Evolutionary conservation across 2,888 invertebrate genomes (phyloP).

Genomic region (Cantharis rustica): DNA sequence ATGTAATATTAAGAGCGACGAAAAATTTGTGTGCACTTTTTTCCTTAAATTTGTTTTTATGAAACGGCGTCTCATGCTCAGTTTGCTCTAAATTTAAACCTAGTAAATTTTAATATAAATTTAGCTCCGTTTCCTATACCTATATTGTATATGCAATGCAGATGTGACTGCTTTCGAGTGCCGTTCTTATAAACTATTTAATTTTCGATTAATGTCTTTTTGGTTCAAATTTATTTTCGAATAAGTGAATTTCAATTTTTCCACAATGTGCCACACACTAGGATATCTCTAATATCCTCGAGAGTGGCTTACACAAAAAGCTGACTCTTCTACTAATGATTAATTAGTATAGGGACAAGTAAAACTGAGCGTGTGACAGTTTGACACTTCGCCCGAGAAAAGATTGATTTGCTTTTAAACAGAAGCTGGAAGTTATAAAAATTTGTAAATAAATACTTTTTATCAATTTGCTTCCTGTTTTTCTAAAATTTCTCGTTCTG

Average conservation of each 20-base stretch:
- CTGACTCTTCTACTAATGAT: constrained; percentile 46
- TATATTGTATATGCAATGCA: constrained; percentile 5
- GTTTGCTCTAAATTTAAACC: constrained; percentile 30
- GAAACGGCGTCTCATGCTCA: constrained; percentile 21
- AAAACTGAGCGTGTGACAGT: constrained; percentile 52
- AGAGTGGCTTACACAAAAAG: constrained; percentile 14
- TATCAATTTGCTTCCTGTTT: background rate
- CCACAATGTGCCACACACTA: background rate
- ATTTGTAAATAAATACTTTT: background rate
- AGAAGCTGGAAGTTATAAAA: constrained; percentile 6
- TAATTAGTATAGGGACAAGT: constrained; percentile 50
- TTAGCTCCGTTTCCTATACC: background rate
- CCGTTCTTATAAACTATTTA: background rate
- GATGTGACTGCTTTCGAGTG: constrained; percentile 5
- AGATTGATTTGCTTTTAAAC: constrained; percentile 33
- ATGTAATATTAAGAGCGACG: constrained; percentile 40
- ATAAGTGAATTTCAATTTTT: background rate
- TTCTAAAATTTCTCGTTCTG: background rate
- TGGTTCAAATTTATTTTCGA: background rate
- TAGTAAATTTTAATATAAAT: constrained; percentile 16
- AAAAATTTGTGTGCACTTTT: constrained; percentile 42
- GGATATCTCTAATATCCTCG: background rate
- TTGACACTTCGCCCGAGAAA: constrained; percentile 42
- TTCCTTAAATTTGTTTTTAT: constrained; percentile 31
- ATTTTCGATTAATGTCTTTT: background rate